Base-by-base conservation (phyloP, 2,113 vertebrate genomes). In the Rhodinocichla rosea region DNA sequence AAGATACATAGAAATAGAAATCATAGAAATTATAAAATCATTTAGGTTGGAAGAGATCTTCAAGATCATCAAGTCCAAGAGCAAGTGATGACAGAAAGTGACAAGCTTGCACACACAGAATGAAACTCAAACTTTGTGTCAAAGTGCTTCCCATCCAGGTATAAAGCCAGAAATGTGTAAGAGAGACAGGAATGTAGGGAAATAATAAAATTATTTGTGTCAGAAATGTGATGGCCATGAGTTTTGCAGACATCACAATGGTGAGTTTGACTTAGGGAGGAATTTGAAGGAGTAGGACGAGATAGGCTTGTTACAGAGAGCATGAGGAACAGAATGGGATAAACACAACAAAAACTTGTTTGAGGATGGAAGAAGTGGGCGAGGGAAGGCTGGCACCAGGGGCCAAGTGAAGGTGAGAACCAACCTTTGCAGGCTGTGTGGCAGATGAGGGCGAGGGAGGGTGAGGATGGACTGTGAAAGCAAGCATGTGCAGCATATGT, bases 381-480 rank as follows among this genome's bases (percentile, higher is more conserved):
- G 69, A 89, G 83, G 35, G 52, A 91, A 93, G 76, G 50, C 94
- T 94, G 91, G 86, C 83, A 93, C 80, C 71, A 63, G 69, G 56
- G 91, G 83, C 86, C 80, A 83, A 9, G 2, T 52, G 94, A 67
- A 89, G 83, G 68, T 95, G 92, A 89, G 76, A 94, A 89, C 52
- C 71, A 92, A 75, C 86, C 83, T 90, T 93, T 65, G 24, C 76
- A 78, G 87, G 56, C 79, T 78, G 94, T 15, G 28, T 77, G 86
- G 92, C 88, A 94, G 83, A 90, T 92, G 92, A 92, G 24, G 79
- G 50, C n/a, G 76, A 87, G 73, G 79, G 68, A 81, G 90, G 94
- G 83, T 95, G 88, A 95, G 27, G 88, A 93, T 42, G 79, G 90
- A 80, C 88, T 77, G 67, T 17, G 90, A 96, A 86, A 92, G 33